Base-by-base conservation (phyloP, 2,797 vertebrate species). In the Lithobates pipiens region DNA sequence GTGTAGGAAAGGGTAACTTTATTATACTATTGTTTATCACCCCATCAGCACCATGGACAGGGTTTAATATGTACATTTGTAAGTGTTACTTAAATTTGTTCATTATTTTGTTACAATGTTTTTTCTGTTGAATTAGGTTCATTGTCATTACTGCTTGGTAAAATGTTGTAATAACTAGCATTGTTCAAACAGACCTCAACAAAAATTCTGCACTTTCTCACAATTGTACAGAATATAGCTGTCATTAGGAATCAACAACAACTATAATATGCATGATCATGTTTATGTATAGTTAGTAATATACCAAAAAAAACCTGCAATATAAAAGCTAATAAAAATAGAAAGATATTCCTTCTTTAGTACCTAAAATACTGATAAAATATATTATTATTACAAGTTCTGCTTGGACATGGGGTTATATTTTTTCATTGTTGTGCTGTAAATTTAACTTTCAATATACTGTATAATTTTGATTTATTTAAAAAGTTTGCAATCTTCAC, bases 31-130 rank as follows among this genome's bases (percentile, higher is more conserved):
- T 67, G 4, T 29, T 67, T 25, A 29, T 13, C 27, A 67, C 65
- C 65, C 65, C 25, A 67, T 67, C n/a, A 67, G 65, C 65, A 67
- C 65, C 65, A 29, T 67, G 65, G 65, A 67, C 65, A 67, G 25
- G 13, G 65, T 29, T 67, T 67, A 15, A 67, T 29, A 27, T 67
- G 25, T 27, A 27, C n/a, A 23, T 21, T 6, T 57, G 54, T 21
- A 57, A 21, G 54, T 61, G 18, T 57, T 57, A 13, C 50, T 57
- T 57, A 21, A 23, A 54, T 18, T 18, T 3, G 3, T 18, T 57
- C 54, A 61, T 61, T 18, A 5, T 18, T 61, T 23, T 3, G 8
- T 61, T 61, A 18, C 16, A 54, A 4, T 61, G 5, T 18, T 0
- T 5, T 54, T 5, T 54, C 50, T 54, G 50, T 13, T 54, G 16